Evolutionary conservation across 2,888 invertebrate genomes (phyloP).

Genomic region (Allacma fusca): DNA sequence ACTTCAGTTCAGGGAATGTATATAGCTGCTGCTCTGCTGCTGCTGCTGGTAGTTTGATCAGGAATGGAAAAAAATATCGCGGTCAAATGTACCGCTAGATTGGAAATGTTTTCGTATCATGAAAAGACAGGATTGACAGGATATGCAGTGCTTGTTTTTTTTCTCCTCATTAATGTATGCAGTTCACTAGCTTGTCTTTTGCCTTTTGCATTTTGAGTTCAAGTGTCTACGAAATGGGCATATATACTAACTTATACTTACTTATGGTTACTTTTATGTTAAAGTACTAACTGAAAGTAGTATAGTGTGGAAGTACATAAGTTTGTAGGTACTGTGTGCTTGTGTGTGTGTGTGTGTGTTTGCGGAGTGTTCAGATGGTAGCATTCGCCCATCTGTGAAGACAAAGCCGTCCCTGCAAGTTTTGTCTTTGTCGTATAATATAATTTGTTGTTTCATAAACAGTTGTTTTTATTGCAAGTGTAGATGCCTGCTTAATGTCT

Average conservation of each 20-base stretch:
- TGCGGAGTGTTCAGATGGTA: not conserved
- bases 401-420: not conserved
- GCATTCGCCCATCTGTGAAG: not conserved
- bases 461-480: not conserved
- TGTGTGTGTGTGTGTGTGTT: not conserved
- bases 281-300: not conserved
- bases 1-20: not conserved
- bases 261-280: not conserved
- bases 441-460: constrained; percentile 12
- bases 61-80: constrained; percentile 43
- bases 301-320: too few species aligned
- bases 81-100: constrained; percentile 51
- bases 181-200: constrained; percentile 34
- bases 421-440: not conserved
- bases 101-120: constrained; percentile 46
- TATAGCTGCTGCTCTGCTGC: too few species aligned
- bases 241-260: not conserved
- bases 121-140: constrained; percentile 49
- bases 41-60: constrained; percentile 38
- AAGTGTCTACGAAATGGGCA: not conserved
- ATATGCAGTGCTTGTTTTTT: constrained; percentile 39
- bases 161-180: constrained; percentile 34
- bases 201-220: not conserved
- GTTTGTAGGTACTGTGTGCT: too few species aligned
- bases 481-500: too few species aligned